Percentiles rank a stretch among this genome's conserved stretches.
These are phyloP conservation scores for Adelphocoris suturalis DNA, from an alignment of 2,888 invertebrate species.

Conservation along the genomic window DNA sequence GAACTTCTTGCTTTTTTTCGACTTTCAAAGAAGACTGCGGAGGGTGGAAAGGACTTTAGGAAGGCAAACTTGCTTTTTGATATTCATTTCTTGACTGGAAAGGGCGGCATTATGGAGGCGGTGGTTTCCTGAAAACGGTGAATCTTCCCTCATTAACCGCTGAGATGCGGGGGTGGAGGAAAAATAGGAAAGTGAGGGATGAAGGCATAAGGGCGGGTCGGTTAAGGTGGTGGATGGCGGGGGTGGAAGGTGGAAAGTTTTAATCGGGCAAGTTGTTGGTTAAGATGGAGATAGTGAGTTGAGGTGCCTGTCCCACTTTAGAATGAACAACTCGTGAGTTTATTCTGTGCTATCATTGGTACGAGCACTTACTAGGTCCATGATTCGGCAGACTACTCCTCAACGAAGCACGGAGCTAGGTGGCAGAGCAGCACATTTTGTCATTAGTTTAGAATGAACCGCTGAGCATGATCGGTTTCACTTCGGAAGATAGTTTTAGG, in stretches of 20 bases:
- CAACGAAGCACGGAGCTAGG: too few relatives aligned
- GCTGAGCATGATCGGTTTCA: too few relatives aligned
- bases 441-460: too few relatives aligned
- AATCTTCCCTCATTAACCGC: conserved; percentile 36
- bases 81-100: conserved; percentile 30
- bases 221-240: neutral
- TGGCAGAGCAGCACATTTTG: too few relatives aligned
- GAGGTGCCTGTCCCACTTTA: neutral
- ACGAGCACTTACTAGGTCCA: too few relatives aligned
- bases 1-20: neutral
- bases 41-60: conserved; percentile 9
- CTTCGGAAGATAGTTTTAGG: too few relatives aligned
- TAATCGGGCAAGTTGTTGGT: conserved; percentile 25
- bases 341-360: too few relatives aligned
- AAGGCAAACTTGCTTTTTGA: conserved; percentile 39
- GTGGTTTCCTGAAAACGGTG: neutral
- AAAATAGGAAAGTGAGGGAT: neutral
- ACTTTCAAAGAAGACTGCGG: neutral
- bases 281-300: neutral
- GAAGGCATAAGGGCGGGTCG: neutral
- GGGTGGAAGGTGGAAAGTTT: conserved; percentile 31
- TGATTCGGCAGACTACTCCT: too few relatives aligned
- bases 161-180: neutral
- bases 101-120: neutral
- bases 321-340: neutral